These are phyloP conservation scores for Triplophysa rosa DNA, from an alignment of 2,113 vertebrate genomes.

Conservation along the genomic window DNA sequence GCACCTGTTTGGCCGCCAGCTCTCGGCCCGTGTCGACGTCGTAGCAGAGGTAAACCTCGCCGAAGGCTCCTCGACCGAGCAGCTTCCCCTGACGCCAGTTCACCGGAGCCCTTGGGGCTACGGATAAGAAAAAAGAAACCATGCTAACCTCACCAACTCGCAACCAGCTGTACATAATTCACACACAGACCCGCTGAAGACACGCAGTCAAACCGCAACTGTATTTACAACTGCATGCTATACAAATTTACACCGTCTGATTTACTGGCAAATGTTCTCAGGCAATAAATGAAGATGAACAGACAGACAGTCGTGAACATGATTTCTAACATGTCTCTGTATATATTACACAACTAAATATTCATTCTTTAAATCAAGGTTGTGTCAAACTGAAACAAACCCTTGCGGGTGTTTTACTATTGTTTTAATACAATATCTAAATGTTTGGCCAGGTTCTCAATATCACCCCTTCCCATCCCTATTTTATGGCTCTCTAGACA, in stretches of 20 bases:
- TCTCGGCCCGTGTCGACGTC: slow-evolving; percentile 88
- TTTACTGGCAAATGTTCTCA: slow-evolving; percentile 23
- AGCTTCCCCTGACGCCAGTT: slow-evolving; percentile 91
- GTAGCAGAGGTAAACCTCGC: slow-evolving; percentile 90
- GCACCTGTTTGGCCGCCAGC: slow-evolving; percentile 90
- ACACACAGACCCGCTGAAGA: slow-evolving; percentile 43
- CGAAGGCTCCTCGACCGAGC: slow-evolving; percentile 86
- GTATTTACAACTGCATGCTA: slow-evolving; percentile 8
- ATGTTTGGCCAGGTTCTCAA: neutral
- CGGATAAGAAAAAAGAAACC: slow-evolving; percentile 53
- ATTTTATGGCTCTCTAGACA: slow-evolving; percentile 1
- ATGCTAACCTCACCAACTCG: slow-evolving; percentile 40
- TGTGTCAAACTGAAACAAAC: neutral
- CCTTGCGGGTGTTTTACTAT: neutral
- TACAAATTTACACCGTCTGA: slow-evolving; percentile 18
- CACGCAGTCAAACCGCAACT: slow-evolving; percentile 32
- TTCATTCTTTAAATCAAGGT: slow-evolving; percentile 10
- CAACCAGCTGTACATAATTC: slow-evolving; percentile 46
- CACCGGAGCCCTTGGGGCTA: slow-evolving; percentile 85
- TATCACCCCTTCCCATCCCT: neutral
- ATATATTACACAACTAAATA: slow-evolving; percentile 7
- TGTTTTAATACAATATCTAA: neutral
- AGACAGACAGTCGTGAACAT: neutral
- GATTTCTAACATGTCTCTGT: neutral
- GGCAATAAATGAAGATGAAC: slow-evolving; percentile 15